Base-by-base conservation (phyloP, 2,797 vertebrate species). In the Syndactyla subalaris region DNA sequence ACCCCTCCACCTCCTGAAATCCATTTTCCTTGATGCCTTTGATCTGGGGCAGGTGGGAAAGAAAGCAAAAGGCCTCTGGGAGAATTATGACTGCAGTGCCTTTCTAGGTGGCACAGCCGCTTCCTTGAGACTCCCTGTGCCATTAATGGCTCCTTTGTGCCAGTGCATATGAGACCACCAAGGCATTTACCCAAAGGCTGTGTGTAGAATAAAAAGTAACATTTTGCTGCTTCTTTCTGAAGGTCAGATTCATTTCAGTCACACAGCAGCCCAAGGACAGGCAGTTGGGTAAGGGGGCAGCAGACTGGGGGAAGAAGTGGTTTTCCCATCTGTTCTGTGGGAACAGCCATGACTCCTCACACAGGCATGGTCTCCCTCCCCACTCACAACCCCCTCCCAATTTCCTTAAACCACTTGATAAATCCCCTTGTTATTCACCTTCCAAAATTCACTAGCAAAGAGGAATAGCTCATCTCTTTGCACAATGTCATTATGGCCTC, bases 31-130 rank as follows among this genome's bases (percentile, higher is more conserved):
- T 55, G 58, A 68, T 85, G 83, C 45, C 80, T 96, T 95, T 96
- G 94, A 96, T 97, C 79, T 96, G 86, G 46, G 61, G 79, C 94
- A 97, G 97, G 95, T 97, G 96, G 88, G 81, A 85, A 94, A 83
- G 85, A 88, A 95, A 95, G 92, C 67, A 83, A 79, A 95, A 94
- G 80, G 66, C 57, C 57, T 77, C 87, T 78, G 82, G 75, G 85
- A 91, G 77, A 95, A 91, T 91, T 89, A 77, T 1, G 9, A 74
- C 80, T 0, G 0, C 48, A 22, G 39, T 73, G 76, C 82, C 85
- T 93, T 95, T 93, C 74, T 84, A 89, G 84, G 67, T 93, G 95
- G 93, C 49, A 88, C 30, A 1, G 8, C 43, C 0, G 0, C 70
- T 94, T 79, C 54, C 32, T 23, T 8, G 45, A 66, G 86, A 32